Conservation (phyloP, 2,113 vertebrate genomes). For the Tragelaphus imberbis region DNA sequence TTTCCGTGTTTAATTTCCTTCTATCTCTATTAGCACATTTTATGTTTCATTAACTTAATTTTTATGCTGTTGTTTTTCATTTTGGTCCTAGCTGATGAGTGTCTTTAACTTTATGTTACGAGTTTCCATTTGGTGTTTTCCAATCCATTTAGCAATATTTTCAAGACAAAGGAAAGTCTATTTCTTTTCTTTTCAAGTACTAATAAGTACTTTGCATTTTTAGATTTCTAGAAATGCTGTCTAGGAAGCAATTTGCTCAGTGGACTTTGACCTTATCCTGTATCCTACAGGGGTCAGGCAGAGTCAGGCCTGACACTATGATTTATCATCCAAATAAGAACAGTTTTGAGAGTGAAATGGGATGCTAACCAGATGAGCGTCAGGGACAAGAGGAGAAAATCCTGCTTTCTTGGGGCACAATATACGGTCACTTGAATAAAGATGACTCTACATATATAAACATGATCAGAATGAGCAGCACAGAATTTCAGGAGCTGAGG, state of each 20-base stretch:
- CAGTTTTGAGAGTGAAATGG: neutral
- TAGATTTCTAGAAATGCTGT: neutral
- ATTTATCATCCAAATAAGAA: neutral
- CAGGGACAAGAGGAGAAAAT: neutral
- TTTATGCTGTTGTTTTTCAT: neutral
- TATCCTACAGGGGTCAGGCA: neutral
- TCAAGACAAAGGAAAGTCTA: neutral
- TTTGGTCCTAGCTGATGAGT: neutral
- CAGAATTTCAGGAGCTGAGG: neutral
- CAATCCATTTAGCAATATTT: neutral
- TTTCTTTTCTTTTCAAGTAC: neutral
- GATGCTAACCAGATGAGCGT: neutral
- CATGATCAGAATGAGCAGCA: neutral
- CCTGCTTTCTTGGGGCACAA: neutral
- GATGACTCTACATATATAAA: neutral
- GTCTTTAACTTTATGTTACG: neutral
- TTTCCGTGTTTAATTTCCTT: neutral
- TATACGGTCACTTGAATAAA: neutral
- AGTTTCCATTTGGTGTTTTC: neutral
- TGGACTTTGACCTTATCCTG: neutral
- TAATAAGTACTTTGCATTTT: neutral
- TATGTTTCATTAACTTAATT: conserved; percentile 12
- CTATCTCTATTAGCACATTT: neutral
- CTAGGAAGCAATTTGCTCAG: neutral
- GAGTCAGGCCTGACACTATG: neutral